phyloP scores from a whole-genome alignment of 2,113 vertebrate species.

The Candoia aspera region DNA sequence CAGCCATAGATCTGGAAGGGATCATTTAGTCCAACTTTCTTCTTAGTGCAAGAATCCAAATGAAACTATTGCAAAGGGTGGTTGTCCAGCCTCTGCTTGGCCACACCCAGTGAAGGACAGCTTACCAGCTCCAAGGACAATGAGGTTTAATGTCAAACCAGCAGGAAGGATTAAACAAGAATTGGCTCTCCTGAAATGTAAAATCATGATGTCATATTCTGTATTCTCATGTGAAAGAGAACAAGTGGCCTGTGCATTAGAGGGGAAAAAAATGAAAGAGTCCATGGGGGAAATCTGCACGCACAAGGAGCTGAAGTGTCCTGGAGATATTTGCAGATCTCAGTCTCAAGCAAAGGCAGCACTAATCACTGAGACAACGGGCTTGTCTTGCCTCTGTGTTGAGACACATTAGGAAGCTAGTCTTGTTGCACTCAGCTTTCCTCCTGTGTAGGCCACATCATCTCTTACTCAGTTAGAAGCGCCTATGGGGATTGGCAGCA shows the following conservation, averaged over 20 bases:
- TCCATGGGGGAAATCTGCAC: neutral
- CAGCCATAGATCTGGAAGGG: neutral
- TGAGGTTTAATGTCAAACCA: neutral
- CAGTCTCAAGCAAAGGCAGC: neutral
- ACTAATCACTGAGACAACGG: conserved; percentile 11
- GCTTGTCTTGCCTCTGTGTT: neutral
- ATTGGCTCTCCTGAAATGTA: neutral
- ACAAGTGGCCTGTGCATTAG: neutral
- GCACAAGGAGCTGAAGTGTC: neutral
- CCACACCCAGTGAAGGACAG: neutral
- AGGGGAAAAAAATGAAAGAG: neutral
- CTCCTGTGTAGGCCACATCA: neutral
- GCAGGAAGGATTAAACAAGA: neutral
- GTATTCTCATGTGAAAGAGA: neutral
- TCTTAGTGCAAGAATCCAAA: neutral
- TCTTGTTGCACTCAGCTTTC: neutral
- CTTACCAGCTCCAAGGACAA: too few species aligned
- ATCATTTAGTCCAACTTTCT: neutral
- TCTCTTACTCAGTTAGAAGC: conserved; percentile 1
- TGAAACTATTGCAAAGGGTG: neutral
- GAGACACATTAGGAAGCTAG: conserved; percentile 6
- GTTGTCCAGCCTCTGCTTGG: neutral
- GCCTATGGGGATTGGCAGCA: neutral
- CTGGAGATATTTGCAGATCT: neutral
- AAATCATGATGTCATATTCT: neutral